A percentile compares a stretch with the other conserved stretches of the same genome.
phyloP scores from a whole-genome alignment of 2,888 invertebrate species.

The Masnerella sp. region DNA sequence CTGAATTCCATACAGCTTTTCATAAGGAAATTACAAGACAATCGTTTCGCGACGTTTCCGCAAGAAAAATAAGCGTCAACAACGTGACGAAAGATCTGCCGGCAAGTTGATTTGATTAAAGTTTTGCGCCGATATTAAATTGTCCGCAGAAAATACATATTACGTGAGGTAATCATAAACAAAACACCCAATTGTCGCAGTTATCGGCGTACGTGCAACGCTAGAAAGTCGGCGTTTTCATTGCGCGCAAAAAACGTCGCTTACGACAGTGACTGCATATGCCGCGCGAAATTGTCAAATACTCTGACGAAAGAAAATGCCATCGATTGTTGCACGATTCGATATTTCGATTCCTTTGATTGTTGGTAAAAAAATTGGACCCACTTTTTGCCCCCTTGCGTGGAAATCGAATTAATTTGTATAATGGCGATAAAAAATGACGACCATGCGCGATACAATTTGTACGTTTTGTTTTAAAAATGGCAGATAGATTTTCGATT shows the following conservation, averaged over 20 bases:
- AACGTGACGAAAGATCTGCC: conserved; percentile 33
- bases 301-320: conserved; percentile 35
- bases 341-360: too few relatives aligned
- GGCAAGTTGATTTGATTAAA: conserved; percentile 40
- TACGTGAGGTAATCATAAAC: conserved; percentile 52
- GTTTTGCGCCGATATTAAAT: conserved; percentile 35
- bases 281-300: conserved; percentile 32
- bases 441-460: too few relatives aligned
- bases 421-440: too few relatives aligned
- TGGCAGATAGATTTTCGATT: too few relatives aligned
- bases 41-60: background rate
- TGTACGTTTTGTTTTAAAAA: too few relatives aligned
- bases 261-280: conserved; percentile 49
- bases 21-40: background rate
- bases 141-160: conserved; percentile 40
- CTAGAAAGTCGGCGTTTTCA: conserved; percentile 64
- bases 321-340: conserved; percentile 19
- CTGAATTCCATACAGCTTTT: background rate
- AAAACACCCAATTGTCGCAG: conserved; percentile 54
- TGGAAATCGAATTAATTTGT: too few relatives aligned
- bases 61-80: conserved; percentile 23
- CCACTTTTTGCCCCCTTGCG: too few relatives aligned
- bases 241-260: conserved; percentile 38
- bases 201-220: conserved; percentile 62
- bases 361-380: too few relatives aligned